phyloP scores from a whole-genome alignment of 2,888 invertebrate genomes.

The Acronicta psi region DNA sequence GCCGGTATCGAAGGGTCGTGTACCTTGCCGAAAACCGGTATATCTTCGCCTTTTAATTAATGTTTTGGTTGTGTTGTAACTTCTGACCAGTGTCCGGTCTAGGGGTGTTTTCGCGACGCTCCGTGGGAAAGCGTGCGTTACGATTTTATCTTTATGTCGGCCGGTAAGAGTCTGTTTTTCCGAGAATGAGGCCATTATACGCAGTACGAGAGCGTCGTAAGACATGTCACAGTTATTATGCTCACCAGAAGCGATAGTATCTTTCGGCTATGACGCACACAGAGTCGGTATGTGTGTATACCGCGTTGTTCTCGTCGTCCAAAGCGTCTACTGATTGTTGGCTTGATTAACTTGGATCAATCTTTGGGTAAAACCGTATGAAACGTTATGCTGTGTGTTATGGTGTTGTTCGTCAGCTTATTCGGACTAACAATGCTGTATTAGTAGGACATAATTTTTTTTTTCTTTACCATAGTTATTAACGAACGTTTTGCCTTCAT shows the following conservation, averaged over 20 bases:
- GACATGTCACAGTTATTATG: constrained; percentile 88
- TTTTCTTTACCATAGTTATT: not conserved
- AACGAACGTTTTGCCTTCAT: no score
- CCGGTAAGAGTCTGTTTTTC: constrained; percentile 82
- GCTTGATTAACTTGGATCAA: constrained; percentile 71
- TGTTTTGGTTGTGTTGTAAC: constrained; percentile 80
- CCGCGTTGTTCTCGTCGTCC: constrained; percentile 72
- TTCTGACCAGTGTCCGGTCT: constrained; percentile 81
- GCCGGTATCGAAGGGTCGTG: constrained; percentile 69
- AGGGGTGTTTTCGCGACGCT: constrained; percentile 75
- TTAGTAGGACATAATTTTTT: not conserved
- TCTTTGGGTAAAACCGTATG: constrained; percentile 55
- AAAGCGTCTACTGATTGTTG: constrained; percentile 73
- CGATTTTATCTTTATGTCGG: constrained; percentile 84
- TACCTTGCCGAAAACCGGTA: constrained; percentile 82
- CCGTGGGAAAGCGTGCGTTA: constrained; percentile 80
- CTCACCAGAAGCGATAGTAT: constrained; percentile 86
- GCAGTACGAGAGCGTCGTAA: constrained; percentile 82
- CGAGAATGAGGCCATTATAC: constrained; percentile 84
- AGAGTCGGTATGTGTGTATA: constrained; percentile 69
- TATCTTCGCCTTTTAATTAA: constrained; percentile 82
- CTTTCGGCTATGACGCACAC: constrained; percentile 82
- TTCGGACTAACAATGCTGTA: constrained; percentile 9
- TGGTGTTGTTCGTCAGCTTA: constrained; percentile 24
- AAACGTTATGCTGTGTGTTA: constrained; percentile 45